Percentiles rank a stretch among this genome's conserved stretches.
These are phyloP conservation scores for Halcyon chelicuti DNA, from an alignment of 2,797 vertebrate species.

Conservation along the genomic window DNA sequence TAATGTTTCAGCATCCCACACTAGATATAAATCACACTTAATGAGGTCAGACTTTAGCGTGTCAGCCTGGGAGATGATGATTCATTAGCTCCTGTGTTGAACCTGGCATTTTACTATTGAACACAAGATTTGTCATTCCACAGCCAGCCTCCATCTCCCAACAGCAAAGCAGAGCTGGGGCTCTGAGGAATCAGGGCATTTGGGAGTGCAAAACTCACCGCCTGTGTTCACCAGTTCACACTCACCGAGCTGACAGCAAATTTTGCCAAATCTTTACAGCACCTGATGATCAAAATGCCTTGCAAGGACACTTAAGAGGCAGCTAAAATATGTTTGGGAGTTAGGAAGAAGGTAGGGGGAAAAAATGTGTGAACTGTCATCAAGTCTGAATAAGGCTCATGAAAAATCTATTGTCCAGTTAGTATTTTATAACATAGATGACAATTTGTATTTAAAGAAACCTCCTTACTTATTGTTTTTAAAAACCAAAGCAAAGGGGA, in stretches of 20 bases:
- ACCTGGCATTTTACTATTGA: not conserved
- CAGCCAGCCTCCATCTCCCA: not conserved
- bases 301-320: not conserved
- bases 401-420: too few species aligned
- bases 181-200: too few species aligned
- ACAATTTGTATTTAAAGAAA: not conserved
- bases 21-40: too few species aligned
- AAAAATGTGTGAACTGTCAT: not conserved
- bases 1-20: not conserved
- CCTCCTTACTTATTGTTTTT: accelerated
- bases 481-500: not conserved
- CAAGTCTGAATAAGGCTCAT: not conserved
- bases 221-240: accelerated
- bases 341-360: not conserved
- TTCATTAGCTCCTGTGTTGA: not conserved
- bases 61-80: not conserved
- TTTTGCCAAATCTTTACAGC: too few species aligned
- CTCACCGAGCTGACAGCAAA: not conserved
- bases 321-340: too few species aligned
- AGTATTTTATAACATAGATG: not conserved
- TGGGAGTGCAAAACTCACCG: too few species aligned
- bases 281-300: too few species aligned
- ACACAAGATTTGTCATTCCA: not conserved
- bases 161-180: not conserved
- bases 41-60: not conserved